A percentile compares a stretch with the other conserved stretches of the same genome.
Conservation (phyloP, 2,797 vertebrate genomes). For the Mionectes olivaceus region DNA sequence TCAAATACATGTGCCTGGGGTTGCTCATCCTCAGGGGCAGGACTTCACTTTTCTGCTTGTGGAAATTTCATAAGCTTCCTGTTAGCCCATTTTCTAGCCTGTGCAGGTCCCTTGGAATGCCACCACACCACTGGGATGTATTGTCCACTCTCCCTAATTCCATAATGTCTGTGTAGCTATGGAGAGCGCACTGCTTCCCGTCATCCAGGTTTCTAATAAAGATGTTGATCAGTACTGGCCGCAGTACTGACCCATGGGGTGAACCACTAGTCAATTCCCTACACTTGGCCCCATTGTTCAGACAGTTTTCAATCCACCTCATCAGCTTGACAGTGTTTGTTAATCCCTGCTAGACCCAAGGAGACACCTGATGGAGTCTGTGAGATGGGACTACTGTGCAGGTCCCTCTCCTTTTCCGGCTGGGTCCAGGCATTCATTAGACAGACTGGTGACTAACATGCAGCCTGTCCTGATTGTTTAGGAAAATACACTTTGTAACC, state of each 20-base stretch:
- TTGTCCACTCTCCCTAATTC: not conserved
- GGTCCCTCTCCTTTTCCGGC: not conserved
- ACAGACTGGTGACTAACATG: not conserved
- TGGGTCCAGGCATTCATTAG: not conserved
- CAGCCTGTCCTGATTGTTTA: not conserved
- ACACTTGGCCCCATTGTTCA: not conserved
- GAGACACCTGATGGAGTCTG: not conserved
- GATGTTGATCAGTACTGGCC: not conserved
- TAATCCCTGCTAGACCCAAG: not conserved
- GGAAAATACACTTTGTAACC: constrained; percentile 53
- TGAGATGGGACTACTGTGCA: not conserved
- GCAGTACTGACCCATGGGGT: not conserved
- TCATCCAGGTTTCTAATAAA: not conserved
- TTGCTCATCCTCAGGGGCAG: not conserved
- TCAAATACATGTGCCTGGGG: not conserved
- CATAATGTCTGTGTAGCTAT: not conserved
- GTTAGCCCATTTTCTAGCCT: not conserved
- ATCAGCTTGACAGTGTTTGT: not conserved
- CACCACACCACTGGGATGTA: not conserved
- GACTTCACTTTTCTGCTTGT: not conserved
- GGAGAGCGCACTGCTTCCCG: not conserved
- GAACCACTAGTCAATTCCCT: not conserved
- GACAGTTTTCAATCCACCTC: not conserved
- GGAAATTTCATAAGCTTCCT: not conserved
- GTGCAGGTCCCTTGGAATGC: not conserved